A percentile compares a stretch with the other conserved stretches of the same genome.
Conservation (phyloP, 2,797 vertebrate genomes). For the Heliangelus exortis region DNA sequence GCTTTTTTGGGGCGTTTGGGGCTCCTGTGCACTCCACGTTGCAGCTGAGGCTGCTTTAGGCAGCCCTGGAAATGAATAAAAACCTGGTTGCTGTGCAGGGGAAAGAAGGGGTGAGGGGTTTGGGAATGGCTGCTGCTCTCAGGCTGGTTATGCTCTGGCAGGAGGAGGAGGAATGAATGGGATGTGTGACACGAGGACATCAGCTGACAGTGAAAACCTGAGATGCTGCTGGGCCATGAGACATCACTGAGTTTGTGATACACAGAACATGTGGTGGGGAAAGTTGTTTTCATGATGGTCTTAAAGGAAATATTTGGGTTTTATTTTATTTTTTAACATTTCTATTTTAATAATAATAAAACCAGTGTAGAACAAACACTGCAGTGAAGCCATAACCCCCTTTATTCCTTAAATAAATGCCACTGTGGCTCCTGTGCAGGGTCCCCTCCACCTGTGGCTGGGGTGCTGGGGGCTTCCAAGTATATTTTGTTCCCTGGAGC, state of each 20-base stretch:
- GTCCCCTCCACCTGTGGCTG: neutral
- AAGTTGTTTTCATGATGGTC: neutral
- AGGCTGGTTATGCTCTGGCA: neutral
- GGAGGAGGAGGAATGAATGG: neutral
- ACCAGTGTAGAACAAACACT: neutral
- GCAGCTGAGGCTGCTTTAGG: neutral
- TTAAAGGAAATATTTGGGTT: neutral
- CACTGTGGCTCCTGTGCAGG: neutral
- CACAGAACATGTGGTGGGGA: neutral
- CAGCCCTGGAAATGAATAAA: neutral
- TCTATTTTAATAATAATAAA: too few relatives aligned
- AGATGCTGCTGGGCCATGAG: neutral
- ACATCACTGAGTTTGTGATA: neutral
- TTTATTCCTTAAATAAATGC: neutral
- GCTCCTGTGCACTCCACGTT: neutral
- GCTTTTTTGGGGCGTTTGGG: neutral
- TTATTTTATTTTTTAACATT: too few relatives aligned
- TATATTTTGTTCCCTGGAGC: neutral
- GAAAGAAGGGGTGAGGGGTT: neutral
- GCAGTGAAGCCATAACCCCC: neutral
- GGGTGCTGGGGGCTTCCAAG: neutral
- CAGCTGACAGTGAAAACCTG: rapidly evolving
- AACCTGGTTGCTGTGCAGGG: neutral
- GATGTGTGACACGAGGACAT: neutral
- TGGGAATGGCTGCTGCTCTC: neutral